Evolutionary conservation across 1,140 invertebrate genomes (phyloP), one percentile per base, ranked within the genome.

Genomic region (Maconellicoccus hirsutus): DNA sequence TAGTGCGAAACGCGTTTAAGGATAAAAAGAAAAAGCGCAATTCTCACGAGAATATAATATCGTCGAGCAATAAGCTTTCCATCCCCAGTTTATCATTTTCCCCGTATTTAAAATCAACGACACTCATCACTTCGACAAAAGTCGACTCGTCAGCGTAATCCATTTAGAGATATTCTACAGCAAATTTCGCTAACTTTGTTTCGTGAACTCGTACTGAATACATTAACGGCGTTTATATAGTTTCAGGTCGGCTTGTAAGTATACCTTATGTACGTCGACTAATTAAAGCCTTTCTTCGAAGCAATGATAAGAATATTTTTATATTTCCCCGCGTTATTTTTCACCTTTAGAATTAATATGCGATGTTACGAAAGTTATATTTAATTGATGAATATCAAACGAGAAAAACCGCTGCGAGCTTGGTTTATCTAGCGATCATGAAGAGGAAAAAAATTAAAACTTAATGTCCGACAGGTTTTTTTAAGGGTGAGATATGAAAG

Each of bases 371-470:
- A 52, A 52, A 52, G 12, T 19, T 52, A 52, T 52, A 52, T 52
- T 52, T 52, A 52, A 52, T 52, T 19, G 42, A 52, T 52, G 42
- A 14, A 52, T 52, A 52, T 52, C 42, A 52, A 52, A 52, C 16
- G n/a, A 52, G 42, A 52, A 52, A 52, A 52, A 52, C 42, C 42
- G 42, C 42, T 52, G 42, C 42, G n/a, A 52, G 42, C 42, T 52
- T 16, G 10, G 12, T 52, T 52, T 19, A 52, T 52, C 42, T 52
- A 38, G 12, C 42, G 42, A 52, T 19, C 2, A 52, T 52, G 6
- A n/a, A n/a, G 42, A 8, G 42, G n/a, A 52, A 52, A 52, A 52
- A 52, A 52, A 52, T 52, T 8, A 8, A 52, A 16, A 52, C 42
- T 19, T 52, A 52, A 52, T 52, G n/a, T 52, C 29, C 42, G 42